These are phyloP conservation scores for Bubo scandiacus DNA, from an alignment of 2,113 vertebrate species.

Conservation along the genomic window DNA sequence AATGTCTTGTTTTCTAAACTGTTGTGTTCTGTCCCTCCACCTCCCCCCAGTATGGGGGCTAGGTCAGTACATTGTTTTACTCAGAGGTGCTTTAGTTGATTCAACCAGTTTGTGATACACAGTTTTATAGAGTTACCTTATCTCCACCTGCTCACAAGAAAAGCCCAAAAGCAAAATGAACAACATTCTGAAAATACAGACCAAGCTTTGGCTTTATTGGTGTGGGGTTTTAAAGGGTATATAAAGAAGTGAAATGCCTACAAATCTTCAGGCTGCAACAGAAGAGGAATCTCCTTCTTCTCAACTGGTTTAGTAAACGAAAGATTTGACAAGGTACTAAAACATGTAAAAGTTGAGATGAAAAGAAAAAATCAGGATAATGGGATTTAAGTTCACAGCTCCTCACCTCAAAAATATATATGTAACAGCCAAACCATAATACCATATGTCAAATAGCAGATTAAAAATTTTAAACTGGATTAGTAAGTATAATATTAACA, in stretches of 20 bases:
- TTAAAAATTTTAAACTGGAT: background rate
- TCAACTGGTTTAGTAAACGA: background rate
- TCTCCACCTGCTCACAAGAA: background rate
- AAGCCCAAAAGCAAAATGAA: background rate
- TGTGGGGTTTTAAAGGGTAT: background rate
- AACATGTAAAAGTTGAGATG: background rate
- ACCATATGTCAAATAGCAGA: background rate
- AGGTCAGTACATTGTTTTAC: background rate
- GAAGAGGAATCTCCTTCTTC: background rate
- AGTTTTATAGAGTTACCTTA: background rate
- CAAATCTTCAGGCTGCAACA: background rate
- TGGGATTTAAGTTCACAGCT: background rate
- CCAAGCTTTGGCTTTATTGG: background rate
- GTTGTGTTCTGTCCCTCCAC: too few relatives aligned
- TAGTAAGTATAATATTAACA: background rate
- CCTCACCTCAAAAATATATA: background rate
- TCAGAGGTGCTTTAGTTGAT: fast-evolving
- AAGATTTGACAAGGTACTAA: background rate
- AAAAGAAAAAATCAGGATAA: background rate
- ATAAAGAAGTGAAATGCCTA: background rate
- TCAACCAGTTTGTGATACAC: background rate
- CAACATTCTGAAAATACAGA: background rate
- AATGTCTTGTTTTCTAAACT: background rate
- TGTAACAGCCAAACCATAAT: background rate
- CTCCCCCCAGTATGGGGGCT: fast-evolving